Conservation (phyloP, 2,113 vertebrate species). For the Periophthalmodon schlosseri region DNA sequence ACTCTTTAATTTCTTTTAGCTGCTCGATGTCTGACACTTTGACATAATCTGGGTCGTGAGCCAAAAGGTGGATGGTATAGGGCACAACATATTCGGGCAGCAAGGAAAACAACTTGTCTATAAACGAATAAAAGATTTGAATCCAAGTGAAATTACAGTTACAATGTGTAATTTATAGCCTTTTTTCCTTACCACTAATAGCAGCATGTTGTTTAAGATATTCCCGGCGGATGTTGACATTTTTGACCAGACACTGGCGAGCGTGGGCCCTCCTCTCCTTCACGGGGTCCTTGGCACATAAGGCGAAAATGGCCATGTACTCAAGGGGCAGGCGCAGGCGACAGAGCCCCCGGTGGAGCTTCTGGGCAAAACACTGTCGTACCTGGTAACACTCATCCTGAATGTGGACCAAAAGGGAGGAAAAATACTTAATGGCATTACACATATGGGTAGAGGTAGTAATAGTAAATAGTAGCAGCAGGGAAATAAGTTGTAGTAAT, state of each 20-base stretch:
- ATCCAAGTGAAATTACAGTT: not conserved
- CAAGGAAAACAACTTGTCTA: conserved; percentile 96
- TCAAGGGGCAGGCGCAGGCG: conserved; percentile 94
- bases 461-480: not conserved
- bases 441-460: no score
- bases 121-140: conserved; percentile 32
- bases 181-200: conserved; percentile 84
- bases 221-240: conserved; percentile 94
- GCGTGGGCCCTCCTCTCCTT: conserved; percentile 97
- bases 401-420: not conserved
- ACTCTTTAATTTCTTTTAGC: conserved; percentile 99
- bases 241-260: conserved; percentile 96
- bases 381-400: conserved; percentile 99
- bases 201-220: conserved; percentile 98
- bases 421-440: not conserved
- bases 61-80: conserved; percentile 96
- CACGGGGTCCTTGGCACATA: conserved; percentile 97
- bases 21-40: conserved; percentile 99
- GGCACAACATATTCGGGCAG: conserved; percentile 98
- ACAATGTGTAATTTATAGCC: not conserved
- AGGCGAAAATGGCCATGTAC: conserved; percentile 95
- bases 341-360: conserved; percentile 95
- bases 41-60: conserved; percentile 97
- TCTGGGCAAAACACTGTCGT: conserved; percentile 95
- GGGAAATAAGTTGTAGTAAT: not conserved